Evolutionary conservation across 2,888 invertebrate genomes (phyloP).

Genomic region (Slavum lentiscoides): DNA sequence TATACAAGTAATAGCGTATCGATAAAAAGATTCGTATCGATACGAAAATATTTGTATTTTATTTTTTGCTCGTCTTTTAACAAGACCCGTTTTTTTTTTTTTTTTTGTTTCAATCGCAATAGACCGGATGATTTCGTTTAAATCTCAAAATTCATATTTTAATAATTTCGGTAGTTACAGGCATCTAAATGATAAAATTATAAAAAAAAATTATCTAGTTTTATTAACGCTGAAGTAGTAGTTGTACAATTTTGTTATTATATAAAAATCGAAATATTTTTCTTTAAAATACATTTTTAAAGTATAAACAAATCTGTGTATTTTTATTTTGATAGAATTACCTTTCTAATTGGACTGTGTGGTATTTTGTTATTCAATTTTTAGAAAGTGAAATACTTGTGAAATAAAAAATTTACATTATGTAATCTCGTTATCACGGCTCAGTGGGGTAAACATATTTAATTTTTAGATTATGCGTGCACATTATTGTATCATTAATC

Average conservation of each 20-base stretch:
- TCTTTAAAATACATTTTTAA: constrained; percentile 33
- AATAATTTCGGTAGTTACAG: constrained; percentile 17
- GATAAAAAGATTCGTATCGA: background rate
- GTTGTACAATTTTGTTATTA: background rate
- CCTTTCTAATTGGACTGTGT: background rate
- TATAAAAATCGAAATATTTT: constrained; percentile 13
- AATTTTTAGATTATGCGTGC: too few relatives aligned
- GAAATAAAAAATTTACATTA: background rate
- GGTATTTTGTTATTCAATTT: background rate
- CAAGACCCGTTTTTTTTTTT: constrained; percentile 22
- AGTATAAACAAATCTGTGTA: background rate
- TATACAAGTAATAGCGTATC: constrained; percentile 23
- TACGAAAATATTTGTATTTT: background rate
- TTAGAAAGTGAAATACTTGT: background rate
- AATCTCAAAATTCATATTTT: background rate
- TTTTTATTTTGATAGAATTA: constrained; percentile 7
- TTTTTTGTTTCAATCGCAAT: background rate
- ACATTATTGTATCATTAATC: too few relatives aligned
- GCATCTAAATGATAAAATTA: constrained; percentile 21
- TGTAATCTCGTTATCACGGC: background rate
- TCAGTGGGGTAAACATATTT: too few relatives aligned
- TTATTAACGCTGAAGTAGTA: constrained; percentile 2
- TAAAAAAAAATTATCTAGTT: constrained; percentile 7
- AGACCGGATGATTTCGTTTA: background rate
- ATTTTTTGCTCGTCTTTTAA: background rate